A percentile compares a stretch with the other conserved stretches of the same genome.
Conservation (phyloP, 2,113 vertebrate species). For the Hydropotes inermis region DNA sequence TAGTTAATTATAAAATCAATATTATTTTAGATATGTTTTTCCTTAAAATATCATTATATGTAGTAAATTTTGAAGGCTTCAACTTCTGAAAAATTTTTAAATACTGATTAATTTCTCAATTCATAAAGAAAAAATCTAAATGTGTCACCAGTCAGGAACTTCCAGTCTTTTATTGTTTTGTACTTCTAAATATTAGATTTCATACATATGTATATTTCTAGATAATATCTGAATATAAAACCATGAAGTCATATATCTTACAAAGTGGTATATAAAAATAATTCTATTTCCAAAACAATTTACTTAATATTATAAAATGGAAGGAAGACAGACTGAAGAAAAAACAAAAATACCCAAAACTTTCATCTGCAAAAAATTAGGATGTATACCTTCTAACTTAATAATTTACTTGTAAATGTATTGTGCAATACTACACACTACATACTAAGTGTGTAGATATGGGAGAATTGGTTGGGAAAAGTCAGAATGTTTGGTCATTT, state of each 20-base stretch:
- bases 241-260: not conserved
- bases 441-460: not conserved
- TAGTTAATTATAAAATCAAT: slow-evolving; percentile 64
- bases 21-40: not conserved
- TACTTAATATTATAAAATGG: not conserved
- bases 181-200: not conserved
- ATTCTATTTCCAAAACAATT: not conserved
- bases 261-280: not conserved
- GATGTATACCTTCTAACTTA: not conserved
- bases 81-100: not conserved
- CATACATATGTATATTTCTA: not conserved
- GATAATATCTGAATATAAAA: not conserved
- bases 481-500: not conserved
- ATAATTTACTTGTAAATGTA: not conserved
- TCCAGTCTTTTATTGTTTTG: not conserved
- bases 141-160: not conserved
- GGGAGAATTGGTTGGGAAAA: not conserved
- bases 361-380: not conserved
- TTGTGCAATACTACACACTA: not conserved
- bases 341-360: not conserved
- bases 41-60: not conserved
- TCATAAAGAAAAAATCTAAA: not conserved
- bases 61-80: not conserved
- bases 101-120: not conserved
- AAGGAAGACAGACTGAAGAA: not conserved